phyloP scores from a whole-genome alignment of 2,888 invertebrate genomes.

The Zaprionus obscuricornis region DNA sequence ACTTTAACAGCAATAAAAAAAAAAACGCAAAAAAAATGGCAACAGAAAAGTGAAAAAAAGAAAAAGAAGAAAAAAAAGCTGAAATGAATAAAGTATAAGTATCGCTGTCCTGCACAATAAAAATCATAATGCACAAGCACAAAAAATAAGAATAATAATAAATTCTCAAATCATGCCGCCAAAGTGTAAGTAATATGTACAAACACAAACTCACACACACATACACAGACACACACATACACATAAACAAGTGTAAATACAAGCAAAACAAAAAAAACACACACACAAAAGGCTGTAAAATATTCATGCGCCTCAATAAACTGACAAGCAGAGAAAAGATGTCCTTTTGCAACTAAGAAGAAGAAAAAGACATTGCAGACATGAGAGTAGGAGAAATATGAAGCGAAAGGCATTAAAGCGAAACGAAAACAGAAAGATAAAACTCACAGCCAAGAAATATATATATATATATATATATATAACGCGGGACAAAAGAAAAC shows the following conservation, averaged over 20 bases:
- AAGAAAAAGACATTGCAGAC: not conserved
- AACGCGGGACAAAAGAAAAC: constrained; percentile 18
- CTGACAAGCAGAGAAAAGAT: constrained; percentile 61
- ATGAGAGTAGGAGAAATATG: too few species aligned
- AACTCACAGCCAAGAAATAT: constrained; percentile 15
- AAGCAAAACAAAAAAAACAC: too few species aligned
- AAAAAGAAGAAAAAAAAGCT: constrained; percentile 24
- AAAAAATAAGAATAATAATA: constrained; percentile 30
- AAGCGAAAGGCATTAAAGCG: constrained; percentile 49
- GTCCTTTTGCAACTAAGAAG: constrained; percentile 37
- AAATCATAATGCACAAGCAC: constrained; percentile 51
- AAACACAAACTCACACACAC: constrained; percentile 11
- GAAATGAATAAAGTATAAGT: constrained; percentile 34
- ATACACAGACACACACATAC: constrained; percentile 6
- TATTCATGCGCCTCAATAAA: constrained; percentile 76
- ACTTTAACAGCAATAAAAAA: constrained; percentile 18
- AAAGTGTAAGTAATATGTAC: constrained; percentile 33
- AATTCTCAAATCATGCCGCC: constrained; percentile 40
- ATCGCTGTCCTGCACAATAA: constrained; percentile 55
- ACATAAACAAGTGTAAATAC: too few species aligned
- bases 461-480: constrained; percentile 9
- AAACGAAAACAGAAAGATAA: constrained; percentile 34
- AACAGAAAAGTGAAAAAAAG: too few species aligned
- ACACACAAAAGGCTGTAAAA: constrained; percentile 61
- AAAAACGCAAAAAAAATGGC: constrained; percentile 18